Conservation (phyloP, 2,888 invertebrate species). For the Latrodectus hesperus region DNA sequence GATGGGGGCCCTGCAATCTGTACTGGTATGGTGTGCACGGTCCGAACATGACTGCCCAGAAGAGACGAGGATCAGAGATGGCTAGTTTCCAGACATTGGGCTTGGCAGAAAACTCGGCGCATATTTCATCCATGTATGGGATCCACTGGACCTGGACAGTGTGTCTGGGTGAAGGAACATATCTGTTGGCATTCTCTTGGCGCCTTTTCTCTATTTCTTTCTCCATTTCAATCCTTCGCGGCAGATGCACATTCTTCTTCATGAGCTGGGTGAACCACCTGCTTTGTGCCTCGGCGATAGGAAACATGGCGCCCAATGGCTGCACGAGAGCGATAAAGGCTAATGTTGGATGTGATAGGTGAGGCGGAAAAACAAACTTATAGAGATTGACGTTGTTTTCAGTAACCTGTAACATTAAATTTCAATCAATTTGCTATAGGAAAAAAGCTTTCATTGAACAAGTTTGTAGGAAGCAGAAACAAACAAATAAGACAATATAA, state of each 20-base stretch:
- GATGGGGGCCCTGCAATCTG: conserved; percentile 74
- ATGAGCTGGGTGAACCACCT: conserved; percentile 75
- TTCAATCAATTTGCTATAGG: too few relatives aligned
- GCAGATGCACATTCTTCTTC: conserved; percentile 73
- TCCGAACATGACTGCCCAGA: conserved; percentile 73
- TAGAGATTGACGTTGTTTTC: conserved; percentile 73
- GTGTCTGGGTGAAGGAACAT: conserved; percentile 66
- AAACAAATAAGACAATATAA: too few relatives aligned
- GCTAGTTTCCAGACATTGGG: conserved; percentile 74
- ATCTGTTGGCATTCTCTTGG: conserved; percentile 55
- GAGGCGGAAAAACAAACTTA: conserved; percentile 75
- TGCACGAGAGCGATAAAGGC: conserved; percentile 76
- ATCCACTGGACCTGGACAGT: conserved; percentile 70
- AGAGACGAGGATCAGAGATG: conserved; percentile 72
- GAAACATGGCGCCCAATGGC: conserved; percentile 76
- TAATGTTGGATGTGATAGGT: conserved; percentile 74
- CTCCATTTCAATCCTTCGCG: conserved; percentile 73
- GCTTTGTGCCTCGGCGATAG: conserved; percentile 76
- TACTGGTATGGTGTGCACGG: conserved; percentile 75
- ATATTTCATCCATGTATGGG: conserved; percentile 76
- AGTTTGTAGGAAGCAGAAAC: too few relatives aligned
- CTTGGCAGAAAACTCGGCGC: conserved; percentile 74
- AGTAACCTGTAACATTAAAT: conserved; percentile 14
- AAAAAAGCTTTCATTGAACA: too few relatives aligned
- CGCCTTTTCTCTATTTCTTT: conserved; percentile 73